Evolutionary conservation across 2,113 vertebrate genomes (phyloP).

Genomic region (Rana temporaria): DNA sequence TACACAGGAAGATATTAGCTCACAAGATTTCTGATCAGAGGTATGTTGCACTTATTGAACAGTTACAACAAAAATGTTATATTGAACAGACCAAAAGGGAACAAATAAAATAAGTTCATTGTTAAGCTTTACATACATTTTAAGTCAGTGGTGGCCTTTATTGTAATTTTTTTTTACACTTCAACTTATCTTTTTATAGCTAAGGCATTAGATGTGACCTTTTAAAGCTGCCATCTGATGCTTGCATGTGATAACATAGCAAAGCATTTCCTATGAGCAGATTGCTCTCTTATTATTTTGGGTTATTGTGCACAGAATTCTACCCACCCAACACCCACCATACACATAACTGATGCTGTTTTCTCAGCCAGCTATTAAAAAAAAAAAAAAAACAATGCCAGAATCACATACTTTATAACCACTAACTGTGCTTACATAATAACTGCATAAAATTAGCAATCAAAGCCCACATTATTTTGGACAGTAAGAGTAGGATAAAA

Average conservation of each 20-base stretch:
- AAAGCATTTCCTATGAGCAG: conserved; percentile 18
- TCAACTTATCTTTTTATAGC: too few species aligned
- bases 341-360: conserved; percentile 45
- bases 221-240: conserved; percentile 10
- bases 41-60: too few species aligned
- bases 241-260: neutral
- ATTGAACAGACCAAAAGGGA: too few species aligned
- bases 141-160: too few species aligned
- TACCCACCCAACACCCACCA: conserved; percentile 47
- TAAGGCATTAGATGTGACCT: too few species aligned
- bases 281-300: conserved; percentile 35
- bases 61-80: too few species aligned
- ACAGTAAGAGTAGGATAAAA: neutral
- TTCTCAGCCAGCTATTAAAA: conserved; percentile 31
- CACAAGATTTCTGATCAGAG: too few species aligned
- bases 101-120: too few species aligned
- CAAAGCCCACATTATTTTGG: conserved; percentile 26
- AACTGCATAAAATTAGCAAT: conserved; percentile 15
- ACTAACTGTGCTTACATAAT: neutral
- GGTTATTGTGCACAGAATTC: conserved; percentile 39
- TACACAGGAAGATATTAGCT: too few species aligned
- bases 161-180: too few species aligned
- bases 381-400: conserved; percentile 15
- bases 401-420: conserved; percentile 15
- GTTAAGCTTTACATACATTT: too few species aligned